These are phyloP conservation scores for Aproaerema taeniolella DNA, from an alignment of 2,888 invertebrate species.

Conservation along the genomic window DNA sequence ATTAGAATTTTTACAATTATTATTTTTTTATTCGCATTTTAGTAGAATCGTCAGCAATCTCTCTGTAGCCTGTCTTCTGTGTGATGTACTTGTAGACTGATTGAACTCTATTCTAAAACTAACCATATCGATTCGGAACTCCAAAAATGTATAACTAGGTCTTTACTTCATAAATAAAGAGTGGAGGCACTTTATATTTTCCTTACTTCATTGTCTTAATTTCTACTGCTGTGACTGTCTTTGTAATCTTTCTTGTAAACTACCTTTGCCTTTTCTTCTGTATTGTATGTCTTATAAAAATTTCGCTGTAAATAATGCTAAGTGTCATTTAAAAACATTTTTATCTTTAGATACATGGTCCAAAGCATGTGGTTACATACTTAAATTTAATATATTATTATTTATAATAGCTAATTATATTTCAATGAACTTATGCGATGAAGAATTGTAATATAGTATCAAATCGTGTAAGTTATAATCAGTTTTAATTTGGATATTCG, in stretches of 20 bases:
- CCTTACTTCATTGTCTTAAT: background rate
- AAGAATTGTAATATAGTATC: too few relatives aligned
- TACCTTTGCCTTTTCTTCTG: slow-evolving; percentile 19
- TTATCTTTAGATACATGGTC: slow-evolving; percentile 38
- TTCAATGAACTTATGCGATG: too few relatives aligned
- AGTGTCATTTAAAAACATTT: slow-evolving; percentile 28
- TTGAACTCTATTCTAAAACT: slow-evolving; percentile 40
- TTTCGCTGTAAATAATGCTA: slow-evolving; percentile 45
- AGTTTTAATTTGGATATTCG: too few relatives aligned
- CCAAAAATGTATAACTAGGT: slow-evolving; percentile 13
- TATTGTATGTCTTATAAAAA: slow-evolving; percentile 16
- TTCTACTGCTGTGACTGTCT: too few relatives aligned
- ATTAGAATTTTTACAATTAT: too few relatives aligned
- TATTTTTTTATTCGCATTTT: too few relatives aligned
- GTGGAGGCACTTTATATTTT: background rate
- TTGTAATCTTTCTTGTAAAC: too few relatives aligned
- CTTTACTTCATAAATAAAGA: slow-evolving; percentile 11
- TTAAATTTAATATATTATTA: slow-evolving; percentile 16
- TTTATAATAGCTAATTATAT: too few relatives aligned
- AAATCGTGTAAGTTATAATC: too few relatives aligned
- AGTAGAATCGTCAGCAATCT: too few relatives aligned
- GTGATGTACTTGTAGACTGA: slow-evolving; percentile 37
- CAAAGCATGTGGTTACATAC: slow-evolving; percentile 35
- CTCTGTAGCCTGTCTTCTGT: slow-evolving; percentile 13
- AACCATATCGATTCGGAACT: slow-evolving; percentile 34